A percentile compares a stretch with the other conserved stretches of the same genome.
Conservation (phyloP, 2,797 vertebrate genomes). For the Petrocephalus sullivani region DNA sequence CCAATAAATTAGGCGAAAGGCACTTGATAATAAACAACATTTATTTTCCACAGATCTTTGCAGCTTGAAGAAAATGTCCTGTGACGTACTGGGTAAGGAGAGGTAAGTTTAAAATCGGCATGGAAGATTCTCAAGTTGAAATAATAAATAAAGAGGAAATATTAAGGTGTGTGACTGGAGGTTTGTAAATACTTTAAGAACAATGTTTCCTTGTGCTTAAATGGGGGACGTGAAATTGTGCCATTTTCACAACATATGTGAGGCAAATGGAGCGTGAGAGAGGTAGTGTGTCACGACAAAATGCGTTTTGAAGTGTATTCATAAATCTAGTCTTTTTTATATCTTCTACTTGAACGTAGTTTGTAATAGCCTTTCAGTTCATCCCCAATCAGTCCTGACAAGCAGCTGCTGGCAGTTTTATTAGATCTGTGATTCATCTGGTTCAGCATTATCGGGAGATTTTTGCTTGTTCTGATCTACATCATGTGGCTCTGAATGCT, state of each 20-base stretch:
- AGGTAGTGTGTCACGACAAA: neutral
- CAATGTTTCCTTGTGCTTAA: neutral
- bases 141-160: neutral
- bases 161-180: neutral
- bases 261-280: neutral
- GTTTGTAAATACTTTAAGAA: neutral
- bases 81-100: neutral
- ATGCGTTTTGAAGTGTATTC: neutral
- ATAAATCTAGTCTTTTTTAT: neutral
- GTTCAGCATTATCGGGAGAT: neutral
- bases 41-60: neutral
- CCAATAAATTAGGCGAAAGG: neutral
- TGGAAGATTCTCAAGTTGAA: neutral
- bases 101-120: neutral
- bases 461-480: neutral
- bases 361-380: neutral
- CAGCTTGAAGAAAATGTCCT: neutral
- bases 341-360: neutral
- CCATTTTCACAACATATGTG: neutral
- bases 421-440: neutral
- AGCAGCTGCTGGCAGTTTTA: neutral
- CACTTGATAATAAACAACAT: neutral
- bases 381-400: neutral
- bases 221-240: neutral
- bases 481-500: neutral